phyloP scores from a whole-genome alignment of 23 tunicate species.

The Trididemnum miniatum region DNA sequence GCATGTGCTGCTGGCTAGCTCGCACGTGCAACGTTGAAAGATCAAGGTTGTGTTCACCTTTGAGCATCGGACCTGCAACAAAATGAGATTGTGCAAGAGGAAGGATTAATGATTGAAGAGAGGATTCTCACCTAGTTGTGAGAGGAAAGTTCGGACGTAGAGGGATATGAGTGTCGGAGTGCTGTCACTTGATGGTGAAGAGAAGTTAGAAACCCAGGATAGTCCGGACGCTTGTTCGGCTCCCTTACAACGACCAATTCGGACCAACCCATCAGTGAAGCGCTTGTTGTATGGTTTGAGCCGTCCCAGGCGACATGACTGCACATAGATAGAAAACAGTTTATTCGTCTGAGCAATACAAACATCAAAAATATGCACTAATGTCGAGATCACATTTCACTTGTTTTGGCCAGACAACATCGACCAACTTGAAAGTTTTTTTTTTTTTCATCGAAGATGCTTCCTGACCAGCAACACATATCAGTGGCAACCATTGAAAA shows the following conservation, averaged over 20 bases:
- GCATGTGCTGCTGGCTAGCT: background rate
- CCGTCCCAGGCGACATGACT: conserved; percentile 76
- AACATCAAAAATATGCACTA: background rate
- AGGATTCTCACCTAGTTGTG: background rate
- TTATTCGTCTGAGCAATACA: too few species aligned
- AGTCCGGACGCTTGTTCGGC: background rate
- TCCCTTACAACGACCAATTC: background rate
- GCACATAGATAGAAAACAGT: too few species aligned
- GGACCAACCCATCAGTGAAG: conserved; percentile 42
- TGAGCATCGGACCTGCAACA: conserved; percentile 36
- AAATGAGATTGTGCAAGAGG: background rate
- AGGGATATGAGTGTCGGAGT: background rate
- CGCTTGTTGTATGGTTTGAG: conserved; percentile 54
- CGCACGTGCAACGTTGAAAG: conserved; percentile 45
- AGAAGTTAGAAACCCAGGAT: background rate
- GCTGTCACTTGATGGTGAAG: background rate
- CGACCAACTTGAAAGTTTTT: background rate
- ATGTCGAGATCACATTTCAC: too few species aligned
- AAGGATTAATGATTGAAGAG: too few species aligned
- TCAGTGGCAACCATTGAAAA: too few species aligned
- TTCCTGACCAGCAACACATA: too few species aligned
- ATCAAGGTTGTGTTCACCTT: conserved; percentile 50
- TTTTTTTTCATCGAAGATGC: too few species aligned
- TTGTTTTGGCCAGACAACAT: too few species aligned
- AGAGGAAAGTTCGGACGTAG: background rate